These are phyloP conservation scores for Clarias magur DNA, from an alignment of 2,113 vertebrate species.

Conservation along the genomic window DNA sequence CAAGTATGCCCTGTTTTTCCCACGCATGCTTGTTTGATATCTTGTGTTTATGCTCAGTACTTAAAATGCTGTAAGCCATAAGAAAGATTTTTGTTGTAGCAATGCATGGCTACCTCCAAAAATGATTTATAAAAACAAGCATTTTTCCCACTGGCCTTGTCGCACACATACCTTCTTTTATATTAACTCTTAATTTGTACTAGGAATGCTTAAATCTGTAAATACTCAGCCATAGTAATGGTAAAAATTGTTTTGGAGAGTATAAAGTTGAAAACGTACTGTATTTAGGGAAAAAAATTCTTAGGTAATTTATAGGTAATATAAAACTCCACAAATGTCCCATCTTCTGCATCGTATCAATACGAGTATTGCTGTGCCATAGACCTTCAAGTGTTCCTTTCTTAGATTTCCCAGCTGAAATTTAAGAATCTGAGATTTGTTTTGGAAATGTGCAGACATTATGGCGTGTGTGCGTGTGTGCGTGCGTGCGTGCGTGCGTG, in stretches of 20 bases:
- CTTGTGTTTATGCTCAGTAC: background rate
- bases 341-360: background rate
- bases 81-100: background rate
- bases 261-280: background rate
- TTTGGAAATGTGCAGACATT: background rate
- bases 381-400: background rate
- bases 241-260: no score
- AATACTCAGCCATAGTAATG: background rate
- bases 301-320: background rate
- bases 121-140: background rate
- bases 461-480: no score
- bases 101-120: background rate
- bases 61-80: background rate
- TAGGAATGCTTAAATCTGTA: background rate
- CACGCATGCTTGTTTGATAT: slow-evolving; percentile 14
- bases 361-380: background rate
- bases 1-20: slow-evolving; percentile 38
- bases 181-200: background rate
- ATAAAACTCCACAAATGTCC: background rate
- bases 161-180: background rate
- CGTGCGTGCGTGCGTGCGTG: no score
- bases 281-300: no score
- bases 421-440: background rate
- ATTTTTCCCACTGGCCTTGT: background rate
- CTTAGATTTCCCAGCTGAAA: background rate